Conservation (phyloP, 2,797 vertebrate species). For the Girardinus metallicus region DNA sequence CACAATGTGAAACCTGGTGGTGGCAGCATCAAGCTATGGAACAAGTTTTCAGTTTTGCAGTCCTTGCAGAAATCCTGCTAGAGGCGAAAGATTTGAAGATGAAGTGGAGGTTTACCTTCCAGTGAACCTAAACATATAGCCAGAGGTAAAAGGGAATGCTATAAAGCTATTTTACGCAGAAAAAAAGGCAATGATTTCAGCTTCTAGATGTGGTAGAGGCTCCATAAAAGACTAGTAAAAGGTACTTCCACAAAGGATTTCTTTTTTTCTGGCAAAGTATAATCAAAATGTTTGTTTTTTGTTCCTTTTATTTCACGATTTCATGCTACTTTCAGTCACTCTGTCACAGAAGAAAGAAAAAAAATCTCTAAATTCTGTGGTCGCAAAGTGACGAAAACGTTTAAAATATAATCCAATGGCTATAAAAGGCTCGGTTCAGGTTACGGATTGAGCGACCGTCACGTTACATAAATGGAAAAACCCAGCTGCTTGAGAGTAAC, state of each 20-base stretch:
- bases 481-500: background rate
- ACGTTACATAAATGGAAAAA: slow-evolving; percentile 21
- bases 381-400: background rate
- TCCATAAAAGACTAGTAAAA: background rate
- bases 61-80: background rate
- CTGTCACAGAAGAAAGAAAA: background rate
- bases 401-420: no score
- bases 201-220: background rate
- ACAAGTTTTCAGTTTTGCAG: background rate
- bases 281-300: background rate
- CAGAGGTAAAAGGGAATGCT: background rate
- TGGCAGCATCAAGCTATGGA: background rate
- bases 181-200: background rate
- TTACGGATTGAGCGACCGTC: background rate
- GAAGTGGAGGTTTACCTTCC: background rate
- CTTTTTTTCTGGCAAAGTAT: background rate
- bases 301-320: background rate
- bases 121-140: background rate
- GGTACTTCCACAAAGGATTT: background rate
- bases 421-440: background rate
- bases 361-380: background rate
- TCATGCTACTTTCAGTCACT: background rate
- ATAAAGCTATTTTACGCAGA: background rate
- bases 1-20: background rate
- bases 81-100: background rate